These are phyloP conservation scores for Eucidaris tribuloides DNA, from an alignment of 35 echinoderm and acorn worm species.

Conservation along the genomic window DNA sequence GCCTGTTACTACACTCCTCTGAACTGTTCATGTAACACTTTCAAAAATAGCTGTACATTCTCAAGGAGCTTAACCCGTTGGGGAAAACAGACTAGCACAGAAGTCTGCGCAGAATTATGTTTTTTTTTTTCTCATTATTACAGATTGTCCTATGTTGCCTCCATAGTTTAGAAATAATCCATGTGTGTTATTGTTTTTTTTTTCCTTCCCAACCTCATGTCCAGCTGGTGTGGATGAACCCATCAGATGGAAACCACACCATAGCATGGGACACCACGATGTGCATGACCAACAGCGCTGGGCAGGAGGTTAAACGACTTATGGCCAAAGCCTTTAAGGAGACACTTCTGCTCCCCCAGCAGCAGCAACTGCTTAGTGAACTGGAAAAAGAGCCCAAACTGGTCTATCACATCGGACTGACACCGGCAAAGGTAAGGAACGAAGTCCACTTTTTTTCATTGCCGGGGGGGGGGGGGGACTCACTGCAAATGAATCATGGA, in stretches of 20 bases:
- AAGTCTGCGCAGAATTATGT: too few relatives aligned
- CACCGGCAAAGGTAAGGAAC: conserved; percentile 78
- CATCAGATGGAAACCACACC: conserved; percentile 57
- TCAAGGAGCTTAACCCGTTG: too few relatives aligned
- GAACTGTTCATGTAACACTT: too few relatives aligned
- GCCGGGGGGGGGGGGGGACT: too few relatives aligned
- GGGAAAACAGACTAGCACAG: too few relatives aligned
- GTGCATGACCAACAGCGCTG: conserved; percentile 91
- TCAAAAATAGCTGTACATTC: too few relatives aligned
- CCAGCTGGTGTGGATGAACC: conserved; percentile 89
- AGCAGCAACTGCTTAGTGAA: conserved; percentile 91
- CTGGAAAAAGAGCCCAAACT: conserved; percentile 94
- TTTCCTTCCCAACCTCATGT: neutral
- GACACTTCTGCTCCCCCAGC: conserved; percentile 68
- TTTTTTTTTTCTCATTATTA: too few relatives aligned
- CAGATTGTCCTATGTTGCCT: too few relatives aligned
- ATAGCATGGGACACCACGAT: conserved; percentile 85
- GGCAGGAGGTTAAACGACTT: conserved; percentile 79
- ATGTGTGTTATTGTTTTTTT: too few relatives aligned
- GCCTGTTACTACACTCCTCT: too few relatives aligned
- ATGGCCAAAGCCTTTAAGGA: conserved; percentile 96
- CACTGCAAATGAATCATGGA: neutral
- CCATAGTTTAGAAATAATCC: too few relatives aligned
- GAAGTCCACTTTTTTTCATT: neutral
- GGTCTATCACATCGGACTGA: conserved; percentile 95